A percentile compares a stretch with the other conserved stretches of the same genome.
phyloP scores from a whole-genome alignment of 2,113 vertebrate genomes.

The Erythrolamprus reginae region DNA sequence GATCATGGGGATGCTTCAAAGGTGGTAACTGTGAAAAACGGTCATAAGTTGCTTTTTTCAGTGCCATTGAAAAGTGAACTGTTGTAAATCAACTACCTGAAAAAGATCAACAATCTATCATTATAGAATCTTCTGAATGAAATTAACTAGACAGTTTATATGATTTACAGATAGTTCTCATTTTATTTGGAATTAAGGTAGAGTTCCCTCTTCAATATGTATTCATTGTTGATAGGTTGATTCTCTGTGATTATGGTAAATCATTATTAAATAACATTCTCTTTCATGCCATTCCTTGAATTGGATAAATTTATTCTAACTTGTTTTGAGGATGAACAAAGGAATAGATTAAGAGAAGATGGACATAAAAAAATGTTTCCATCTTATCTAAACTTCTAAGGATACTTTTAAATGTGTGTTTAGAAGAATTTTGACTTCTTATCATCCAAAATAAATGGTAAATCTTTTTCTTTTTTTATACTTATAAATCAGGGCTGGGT shows the following conservation, averaged over 20 bases:
- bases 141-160: neutral
- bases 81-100: no score
- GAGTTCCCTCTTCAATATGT: neutral
- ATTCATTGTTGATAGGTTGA: neutral
- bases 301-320: neutral
- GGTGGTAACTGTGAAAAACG: no score
- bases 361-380: neutral
- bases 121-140: neutral
- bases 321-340: neutral
- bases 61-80: no score
- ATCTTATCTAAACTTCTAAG: neutral
- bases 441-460: neutral
- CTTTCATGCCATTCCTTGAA: neutral
- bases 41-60: no score
- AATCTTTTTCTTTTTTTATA: neutral
- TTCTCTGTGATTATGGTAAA: neutral
- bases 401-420: neutral
- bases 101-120: neutral
- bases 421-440: no score
- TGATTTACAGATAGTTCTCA: neutral
- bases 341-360: neutral
- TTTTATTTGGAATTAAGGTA: neutral
- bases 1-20: no score
- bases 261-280: neutral
- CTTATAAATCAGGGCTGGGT: no score